Percentiles rank a stretch among this genome's conserved stretches.
phyloP scores from a whole-genome alignment of 2,797 vertebrate genomes.

The Lagorchestes hirsutus region DNA sequence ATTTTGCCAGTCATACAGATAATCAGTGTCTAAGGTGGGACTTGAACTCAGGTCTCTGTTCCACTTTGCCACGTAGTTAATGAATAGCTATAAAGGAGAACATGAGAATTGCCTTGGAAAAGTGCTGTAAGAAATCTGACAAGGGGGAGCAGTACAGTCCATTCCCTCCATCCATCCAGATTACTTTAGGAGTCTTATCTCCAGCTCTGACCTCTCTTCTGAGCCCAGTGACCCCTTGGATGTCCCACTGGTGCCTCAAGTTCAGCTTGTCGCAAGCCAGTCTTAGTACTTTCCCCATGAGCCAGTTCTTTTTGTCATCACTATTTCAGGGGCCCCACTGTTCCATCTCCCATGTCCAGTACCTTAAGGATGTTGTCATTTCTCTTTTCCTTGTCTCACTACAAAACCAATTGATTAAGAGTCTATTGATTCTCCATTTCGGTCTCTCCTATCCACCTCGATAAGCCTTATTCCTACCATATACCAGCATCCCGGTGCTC shows the following conservation, averaged over 20 bases:
- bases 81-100: not conserved
- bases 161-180: not conserved
- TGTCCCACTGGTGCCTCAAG: not conserved
- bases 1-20: not conserved
- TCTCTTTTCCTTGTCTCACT: not conserved
- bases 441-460: not conserved
- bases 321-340: not conserved
- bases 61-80: not conserved
- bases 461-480: not conserved
- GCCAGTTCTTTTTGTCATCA: not conserved
- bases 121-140: not conserved
- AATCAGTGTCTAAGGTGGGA: not conserved
- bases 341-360: not conserved
- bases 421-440: not conserved
- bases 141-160: accelerated
- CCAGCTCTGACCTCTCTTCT: not conserved
- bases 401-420: not conserved
- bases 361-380: not conserved
- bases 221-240: not conserved
- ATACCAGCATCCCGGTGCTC: not conserved
- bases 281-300: not conserved
- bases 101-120: not conserved
- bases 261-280: not conserved
- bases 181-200: not conserved
- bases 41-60: not conserved